These are phyloP conservation scores for Ennomos erosarius DNA, from an alignment of 2,888 invertebrate species.

Conservation along the genomic window DNA sequence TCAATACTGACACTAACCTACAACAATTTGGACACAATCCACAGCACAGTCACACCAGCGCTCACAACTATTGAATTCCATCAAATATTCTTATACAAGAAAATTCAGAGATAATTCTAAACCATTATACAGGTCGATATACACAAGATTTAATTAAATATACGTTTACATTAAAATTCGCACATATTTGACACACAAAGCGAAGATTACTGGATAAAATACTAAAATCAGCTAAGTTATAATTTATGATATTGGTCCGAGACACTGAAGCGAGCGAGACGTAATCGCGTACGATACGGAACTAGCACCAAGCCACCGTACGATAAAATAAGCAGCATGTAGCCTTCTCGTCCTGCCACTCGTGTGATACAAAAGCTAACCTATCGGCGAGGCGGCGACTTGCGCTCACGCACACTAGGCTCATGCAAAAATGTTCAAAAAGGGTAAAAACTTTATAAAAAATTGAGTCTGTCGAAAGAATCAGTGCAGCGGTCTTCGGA, in stretches of 20 bases:
- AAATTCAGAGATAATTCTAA: constrained; percentile 78
- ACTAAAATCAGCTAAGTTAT: constrained; percentile 75
- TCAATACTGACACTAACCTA: constrained; percentile 71
- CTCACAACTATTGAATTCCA: constrained; percentile 66
- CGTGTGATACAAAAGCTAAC: constrained; percentile 67
- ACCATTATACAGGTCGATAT: constrained; percentile 84
- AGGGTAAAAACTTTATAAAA: constrained; percentile 77
- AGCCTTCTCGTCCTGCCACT: constrained; percentile 30
- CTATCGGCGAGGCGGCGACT: constrained; percentile 2
- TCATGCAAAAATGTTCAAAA: constrained; percentile 72
- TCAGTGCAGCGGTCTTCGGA: constrained; percentile 49
- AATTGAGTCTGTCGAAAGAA: constrained; percentile 64
- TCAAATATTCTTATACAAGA: constrained; percentile 75
- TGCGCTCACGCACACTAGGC: constrained; percentile 65
- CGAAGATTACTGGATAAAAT: constrained; percentile 78
- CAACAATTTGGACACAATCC: constrained; percentile 77
- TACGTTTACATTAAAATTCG: constrained; percentile 80
- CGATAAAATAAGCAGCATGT: constrained; percentile 66
- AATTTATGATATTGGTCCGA: constrained; percentile 84
- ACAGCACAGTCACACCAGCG: constrained; percentile 70
- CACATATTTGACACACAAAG: constrained; percentile 85
- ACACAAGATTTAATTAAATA: constrained; percentile 77
- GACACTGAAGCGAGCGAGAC: constrained; percentile 83
- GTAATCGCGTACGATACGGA: constrained; percentile 70
- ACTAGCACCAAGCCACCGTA: constrained; percentile 84